Conservation (phyloP, 2,888 invertebrate genomes). For the Thera obeliscata region DNA sequence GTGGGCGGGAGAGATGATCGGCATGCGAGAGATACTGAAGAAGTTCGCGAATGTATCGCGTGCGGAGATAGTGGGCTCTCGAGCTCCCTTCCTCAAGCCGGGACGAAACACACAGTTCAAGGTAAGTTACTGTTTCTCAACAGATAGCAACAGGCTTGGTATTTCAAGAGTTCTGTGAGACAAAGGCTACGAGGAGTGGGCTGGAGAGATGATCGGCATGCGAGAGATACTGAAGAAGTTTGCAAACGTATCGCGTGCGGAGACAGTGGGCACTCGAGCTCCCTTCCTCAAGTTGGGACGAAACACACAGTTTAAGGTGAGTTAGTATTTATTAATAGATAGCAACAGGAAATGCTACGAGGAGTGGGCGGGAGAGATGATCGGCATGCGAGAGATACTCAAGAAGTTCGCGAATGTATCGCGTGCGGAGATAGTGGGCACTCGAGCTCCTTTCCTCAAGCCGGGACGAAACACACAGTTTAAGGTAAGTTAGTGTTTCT, state of each 20-base stretch:
- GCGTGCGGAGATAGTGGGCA: conserved; percentile 92
- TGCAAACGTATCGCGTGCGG: conserved; percentile 91
- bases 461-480: conserved; percentile 97
- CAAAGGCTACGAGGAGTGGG: conserved; percentile 96
- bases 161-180: conserved; percentile 92
- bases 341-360: conserved; percentile 92
- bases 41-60: conserved; percentile 92
- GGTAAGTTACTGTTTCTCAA: conserved; percentile 69
- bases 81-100: conserved; percentile 96
- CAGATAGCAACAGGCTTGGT: conserved; percentile 86
- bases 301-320: conserved; percentile 95
- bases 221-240: conserved; percentile 93
- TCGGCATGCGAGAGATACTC: conserved; percentile 95
- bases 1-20: conserved; percentile 97
- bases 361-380: conserved; percentile 97
- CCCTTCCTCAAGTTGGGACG: conserved; percentile 96
- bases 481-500: too few relatives aligned
- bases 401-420: conserved; percentile 92
- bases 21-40: conserved; percentile 94
- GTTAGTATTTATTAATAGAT: conserved; percentile 58
- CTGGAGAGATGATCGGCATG: conserved; percentile 97
- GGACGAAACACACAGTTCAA: conserved; percentile 96
- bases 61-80: conserved; percentile 92
- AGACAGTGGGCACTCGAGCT: conserved; percentile 94
- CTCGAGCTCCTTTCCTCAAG: conserved; percentile 95